These are phyloP conservation scores for Thalpophila matura DNA, from an alignment of 2,888 invertebrate species.

Conservation along the genomic window DNA sequence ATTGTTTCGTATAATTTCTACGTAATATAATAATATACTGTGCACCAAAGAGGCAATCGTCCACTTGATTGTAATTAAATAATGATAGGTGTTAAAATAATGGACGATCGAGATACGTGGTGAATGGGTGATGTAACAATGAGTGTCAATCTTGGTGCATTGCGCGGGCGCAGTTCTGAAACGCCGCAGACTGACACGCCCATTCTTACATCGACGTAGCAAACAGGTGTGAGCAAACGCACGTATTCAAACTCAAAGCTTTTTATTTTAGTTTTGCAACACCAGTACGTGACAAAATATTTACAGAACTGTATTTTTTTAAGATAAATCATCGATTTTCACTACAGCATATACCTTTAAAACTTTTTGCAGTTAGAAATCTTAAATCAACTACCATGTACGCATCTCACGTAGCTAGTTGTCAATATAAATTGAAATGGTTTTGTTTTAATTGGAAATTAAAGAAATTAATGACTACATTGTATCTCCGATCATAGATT, in stretches of 20 bases:
- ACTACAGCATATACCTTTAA: not conserved
- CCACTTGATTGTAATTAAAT: slow-evolving; percentile 71
- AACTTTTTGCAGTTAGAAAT: slow-evolving; percentile 15
- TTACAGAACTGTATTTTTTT: slow-evolving; percentile 31
- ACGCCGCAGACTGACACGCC: slow-evolving; percentile 49
- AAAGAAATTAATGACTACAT: slow-evolving; percentile 19
- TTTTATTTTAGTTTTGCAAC: slow-evolving; percentile 54
- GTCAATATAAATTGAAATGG: slow-evolving; percentile 4
- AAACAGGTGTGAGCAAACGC: slow-evolving; percentile 65
- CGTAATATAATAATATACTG: slow-evolving; percentile 64
- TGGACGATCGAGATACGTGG: slow-evolving; percentile 67
- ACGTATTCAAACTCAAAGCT: slow-evolving; percentile 43
- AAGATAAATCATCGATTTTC: slow-evolving; percentile 4
- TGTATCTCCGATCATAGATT: not conserved
- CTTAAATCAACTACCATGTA: not conserved
- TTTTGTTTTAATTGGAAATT: slow-evolving; percentile 35
- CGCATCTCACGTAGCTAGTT: slow-evolving; percentile 7
- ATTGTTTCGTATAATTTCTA: slow-evolving; percentile 64
- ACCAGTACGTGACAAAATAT: slow-evolving; percentile 46
- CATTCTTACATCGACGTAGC: slow-evolving; percentile 61
- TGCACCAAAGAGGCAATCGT: slow-evolving; percentile 62
- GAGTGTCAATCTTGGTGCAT: slow-evolving; percentile 63
- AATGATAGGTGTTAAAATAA: slow-evolving; percentile 74
- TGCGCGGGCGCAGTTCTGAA: slow-evolving; percentile 52
- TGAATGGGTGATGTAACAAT: slow-evolving; percentile 82